A percentile compares a stretch with the other conserved stretches of the same genome.
Evolutionary conservation across 2,888 invertebrate species (phyloP).

Genomic region (Odontocolon sp.): DNA sequence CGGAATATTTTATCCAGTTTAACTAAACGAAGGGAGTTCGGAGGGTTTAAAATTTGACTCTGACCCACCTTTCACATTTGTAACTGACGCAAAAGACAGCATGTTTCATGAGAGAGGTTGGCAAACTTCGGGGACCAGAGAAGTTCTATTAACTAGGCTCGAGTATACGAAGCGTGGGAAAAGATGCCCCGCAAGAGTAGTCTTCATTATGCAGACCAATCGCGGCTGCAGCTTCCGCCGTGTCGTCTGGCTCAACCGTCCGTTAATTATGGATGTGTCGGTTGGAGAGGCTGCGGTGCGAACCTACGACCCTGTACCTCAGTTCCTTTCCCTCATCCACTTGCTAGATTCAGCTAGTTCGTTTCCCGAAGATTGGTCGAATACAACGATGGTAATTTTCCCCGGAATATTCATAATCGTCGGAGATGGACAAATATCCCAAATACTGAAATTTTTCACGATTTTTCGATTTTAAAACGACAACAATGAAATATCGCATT

Average conservation of each 20-base stretch:
- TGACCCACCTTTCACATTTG: slow-evolving; percentile 2
- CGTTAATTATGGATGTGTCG: slow-evolving; percentile 50
- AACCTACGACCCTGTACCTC: neutral
- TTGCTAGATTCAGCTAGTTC: neutral
- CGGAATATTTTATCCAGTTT: no score
- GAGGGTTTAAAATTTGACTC: no score
- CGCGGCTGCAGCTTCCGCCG: slow-evolving; percentile 4
- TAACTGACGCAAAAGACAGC: slow-evolving; percentile 22
- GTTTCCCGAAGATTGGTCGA: neutral
- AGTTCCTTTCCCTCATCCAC: neutral
- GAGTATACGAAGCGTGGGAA: slow-evolving; percentile 3
- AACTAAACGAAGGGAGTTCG: no score
- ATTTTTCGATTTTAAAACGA: no score
- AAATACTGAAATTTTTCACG: no score
- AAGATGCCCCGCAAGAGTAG: slow-evolving; percentile 4
- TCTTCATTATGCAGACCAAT: slow-evolving; percentile 55
- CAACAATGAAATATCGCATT: no score
- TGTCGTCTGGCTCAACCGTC: slow-evolving; percentile 34
- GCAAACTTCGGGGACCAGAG: neutral
- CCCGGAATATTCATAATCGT: no score
- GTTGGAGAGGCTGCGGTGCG: neutral
- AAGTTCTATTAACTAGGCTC: neutral
- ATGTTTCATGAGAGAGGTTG: slow-evolving; percentile 26
- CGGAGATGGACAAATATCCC: no score
- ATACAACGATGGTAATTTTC: no score